Percentiles rank a stretch among this genome's conserved stretches.
phyloP scores from a whole-genome alignment of 1,140 invertebrate species.

The Brachionus angularis region DNA sequence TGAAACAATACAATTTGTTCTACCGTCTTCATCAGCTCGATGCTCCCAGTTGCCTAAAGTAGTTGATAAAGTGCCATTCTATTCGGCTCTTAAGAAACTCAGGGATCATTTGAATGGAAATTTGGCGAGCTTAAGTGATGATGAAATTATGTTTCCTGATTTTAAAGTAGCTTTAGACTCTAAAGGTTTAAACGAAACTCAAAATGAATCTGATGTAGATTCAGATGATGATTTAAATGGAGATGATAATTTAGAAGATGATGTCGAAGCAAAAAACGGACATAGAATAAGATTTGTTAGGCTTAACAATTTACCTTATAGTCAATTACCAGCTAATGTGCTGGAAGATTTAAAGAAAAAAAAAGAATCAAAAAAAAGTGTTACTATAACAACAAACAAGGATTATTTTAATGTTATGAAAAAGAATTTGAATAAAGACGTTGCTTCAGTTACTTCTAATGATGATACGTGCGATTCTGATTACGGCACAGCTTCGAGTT shows the following conservation, averaged over 20 bases:
- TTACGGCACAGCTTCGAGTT: too few species aligned
- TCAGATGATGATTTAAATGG: background rate
- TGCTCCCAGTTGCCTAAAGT: slow-evolving; percentile 89
- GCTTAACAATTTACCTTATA: slow-evolving; percentile 16
- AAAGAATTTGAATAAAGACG: too few species aligned
- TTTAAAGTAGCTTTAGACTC: slow-evolving; percentile 22
- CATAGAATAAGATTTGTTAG: background rate
- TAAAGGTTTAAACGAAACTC: slow-evolving; percentile 7
- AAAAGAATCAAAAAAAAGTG: slow-evolving; percentile 4
- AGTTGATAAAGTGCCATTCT: slow-evolving; percentile 93
- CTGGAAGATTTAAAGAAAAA: background rate
- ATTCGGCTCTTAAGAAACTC: slow-evolving; percentile 86
- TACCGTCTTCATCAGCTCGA: slow-evolving; percentile 92
- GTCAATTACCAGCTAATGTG: background rate
- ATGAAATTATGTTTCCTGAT: slow-evolving; percentile 78
- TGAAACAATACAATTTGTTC: slow-evolving; percentile 91
- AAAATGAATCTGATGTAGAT: slow-evolving; percentile 3
- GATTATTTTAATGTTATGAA: slow-evolving; percentile 10
- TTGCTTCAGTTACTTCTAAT: too few species aligned
- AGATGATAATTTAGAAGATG: background rate
- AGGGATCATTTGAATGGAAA: slow-evolving; percentile 86
- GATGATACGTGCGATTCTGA: too few species aligned
- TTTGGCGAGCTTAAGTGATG: slow-evolving; percentile 78
- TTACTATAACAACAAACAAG: background rate
- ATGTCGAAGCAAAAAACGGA: background rate